Evolutionary conservation across 2,797 vertebrate species (phyloP).

Genomic region (Sciurus carolinensis): DNA sequence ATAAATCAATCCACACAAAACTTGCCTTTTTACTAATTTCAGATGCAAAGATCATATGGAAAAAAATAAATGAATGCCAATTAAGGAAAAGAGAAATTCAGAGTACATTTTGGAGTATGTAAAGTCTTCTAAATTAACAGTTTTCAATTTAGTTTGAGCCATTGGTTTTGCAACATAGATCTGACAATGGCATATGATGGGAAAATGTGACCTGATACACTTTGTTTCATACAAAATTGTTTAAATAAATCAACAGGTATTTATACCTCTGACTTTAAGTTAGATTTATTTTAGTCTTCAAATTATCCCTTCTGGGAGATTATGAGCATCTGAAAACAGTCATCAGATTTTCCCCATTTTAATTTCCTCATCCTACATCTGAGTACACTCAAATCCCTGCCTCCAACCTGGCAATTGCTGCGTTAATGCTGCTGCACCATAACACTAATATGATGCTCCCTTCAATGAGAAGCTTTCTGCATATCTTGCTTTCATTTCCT

Average conservation of each 20-base stretch:
- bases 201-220: neutral
- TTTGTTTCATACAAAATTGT: neutral
- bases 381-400: neutral
- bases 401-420: neutral
- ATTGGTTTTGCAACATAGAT: neutral
- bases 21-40: neutral
- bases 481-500: constrained; percentile 75
- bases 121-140: neutral
- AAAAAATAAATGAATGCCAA: neutral
- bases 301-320: constrained; percentile 24
- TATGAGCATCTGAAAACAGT: constrained; percentile 46
- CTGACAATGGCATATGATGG: neutral
- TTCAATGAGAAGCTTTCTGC: constrained; percentile 59
- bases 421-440: neutral
- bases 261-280: neutral
- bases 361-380: constrained; percentile 8
- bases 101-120: neutral
- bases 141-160: neutral
- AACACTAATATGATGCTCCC: neutral
- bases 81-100: neutral
- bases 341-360: constrained; percentile 32
- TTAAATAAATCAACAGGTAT: constrained; percentile 20
- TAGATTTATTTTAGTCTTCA: constrained; percentile 45
- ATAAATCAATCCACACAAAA: neutral
- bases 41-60: neutral